phyloP scores from a whole-genome alignment of 2,797 vertebrate genomes.

The Heteromormyrus szaboi region DNA sequence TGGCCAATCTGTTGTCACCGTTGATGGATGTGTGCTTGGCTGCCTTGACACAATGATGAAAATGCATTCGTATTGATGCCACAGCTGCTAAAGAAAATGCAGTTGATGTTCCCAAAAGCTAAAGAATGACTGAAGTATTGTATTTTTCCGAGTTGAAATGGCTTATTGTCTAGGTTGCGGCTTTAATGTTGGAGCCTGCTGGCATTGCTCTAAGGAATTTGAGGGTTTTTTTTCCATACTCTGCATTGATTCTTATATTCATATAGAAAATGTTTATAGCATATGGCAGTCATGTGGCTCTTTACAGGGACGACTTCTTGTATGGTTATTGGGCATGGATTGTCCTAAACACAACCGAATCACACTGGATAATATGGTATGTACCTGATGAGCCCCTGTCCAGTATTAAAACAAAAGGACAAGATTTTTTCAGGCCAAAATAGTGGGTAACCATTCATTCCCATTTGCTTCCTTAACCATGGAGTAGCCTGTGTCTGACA shows the following conservation, averaged over 20 bases:
- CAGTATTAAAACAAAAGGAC: not conserved
- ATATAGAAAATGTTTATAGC: not conserved
- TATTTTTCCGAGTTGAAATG: not conserved
- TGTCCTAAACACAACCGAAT: not conserved
- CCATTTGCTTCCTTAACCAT: not conserved
- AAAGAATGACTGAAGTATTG: not conserved
- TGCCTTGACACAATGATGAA: slow-evolving; percentile 25
- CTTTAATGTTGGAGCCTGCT: not conserved
- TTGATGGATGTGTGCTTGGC: slow-evolving; percentile 21
- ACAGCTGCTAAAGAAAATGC: slow-evolving; percentile 4
- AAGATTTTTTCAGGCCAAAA: not conserved
- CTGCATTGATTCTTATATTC: not conserved
- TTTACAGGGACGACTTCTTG: not conserved
- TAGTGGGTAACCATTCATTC: not conserved
- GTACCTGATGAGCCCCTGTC: not conserved
- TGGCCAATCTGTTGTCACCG: slow-evolving; percentile 6
- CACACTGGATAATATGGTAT: not conserved
- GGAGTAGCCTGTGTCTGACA: not conserved
- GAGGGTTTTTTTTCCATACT: not conserved
- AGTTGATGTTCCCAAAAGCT: not conserved
- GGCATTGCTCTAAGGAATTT: slow-evolving; percentile 6
- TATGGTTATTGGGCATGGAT: not conserved
- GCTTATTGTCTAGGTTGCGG: not conserved
- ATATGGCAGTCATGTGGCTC: not conserved
- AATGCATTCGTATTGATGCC: not conserved